phyloP scores from a whole-genome alignment of 2,113 vertebrate species.

The Calcarius ornatus region DNA sequence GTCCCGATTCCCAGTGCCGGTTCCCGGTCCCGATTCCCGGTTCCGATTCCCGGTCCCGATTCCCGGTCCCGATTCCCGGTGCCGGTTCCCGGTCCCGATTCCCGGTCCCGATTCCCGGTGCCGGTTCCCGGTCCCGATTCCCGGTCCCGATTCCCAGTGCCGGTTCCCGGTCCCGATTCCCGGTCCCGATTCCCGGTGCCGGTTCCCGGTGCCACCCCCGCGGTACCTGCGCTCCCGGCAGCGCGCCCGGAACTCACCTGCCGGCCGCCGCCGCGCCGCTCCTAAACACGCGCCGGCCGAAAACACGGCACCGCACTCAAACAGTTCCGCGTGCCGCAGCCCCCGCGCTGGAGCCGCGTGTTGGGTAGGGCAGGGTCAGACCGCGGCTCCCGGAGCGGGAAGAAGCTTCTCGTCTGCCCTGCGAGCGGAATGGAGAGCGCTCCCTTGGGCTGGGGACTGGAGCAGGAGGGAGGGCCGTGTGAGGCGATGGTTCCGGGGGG shows the following conservation, averaged over 20 bases:
- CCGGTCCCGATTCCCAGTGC: too few relatives aligned
- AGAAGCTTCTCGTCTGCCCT: fast-evolving
- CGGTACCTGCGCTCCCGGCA: neutral
- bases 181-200: fast-evolving
- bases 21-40: fast-evolving
- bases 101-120: neutral
- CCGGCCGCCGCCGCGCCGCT: fast-evolving
- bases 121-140: too few relatives aligned
- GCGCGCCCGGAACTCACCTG: neutral
- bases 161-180: too few relatives aligned
- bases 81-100: too few relatives aligned
- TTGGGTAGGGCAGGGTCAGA: fast-evolving
- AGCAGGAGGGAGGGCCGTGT: fast-evolving
- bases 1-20: too few relatives aligned
- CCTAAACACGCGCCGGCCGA: neutral
- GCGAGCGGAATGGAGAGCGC: fast-evolving
- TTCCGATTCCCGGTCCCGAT: too few relatives aligned
- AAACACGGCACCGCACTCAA: fast-evolving
- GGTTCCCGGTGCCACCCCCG: fast-evolving
- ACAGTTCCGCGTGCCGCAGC: fast-evolving
- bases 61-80: too few relatives aligned
- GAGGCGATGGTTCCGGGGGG: neutral
- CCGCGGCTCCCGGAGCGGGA: fast-evolving
- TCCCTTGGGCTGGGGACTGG: fast-evolving
- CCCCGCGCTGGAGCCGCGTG: fast-evolving